A percentile compares a stretch with the other conserved stretches of the same genome.
Evolutionary conservation across 2,888 invertebrate genomes (phyloP).

Genomic region (Mythimna pallens): DNA sequence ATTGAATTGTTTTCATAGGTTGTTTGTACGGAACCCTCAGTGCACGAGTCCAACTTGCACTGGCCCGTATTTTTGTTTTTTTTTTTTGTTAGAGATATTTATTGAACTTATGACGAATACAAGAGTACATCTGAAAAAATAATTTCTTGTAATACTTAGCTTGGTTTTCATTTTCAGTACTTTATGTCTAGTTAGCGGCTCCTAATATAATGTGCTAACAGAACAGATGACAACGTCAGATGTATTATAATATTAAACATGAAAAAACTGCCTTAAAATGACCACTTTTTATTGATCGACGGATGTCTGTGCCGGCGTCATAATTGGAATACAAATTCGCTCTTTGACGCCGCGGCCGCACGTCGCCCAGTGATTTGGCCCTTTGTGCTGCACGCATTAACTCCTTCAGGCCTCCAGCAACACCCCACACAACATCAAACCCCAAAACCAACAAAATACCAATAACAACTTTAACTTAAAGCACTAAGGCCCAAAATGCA

Average conservation of each 20-base stretch:
- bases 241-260: conserved; percentile 14
- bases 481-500: conserved; percentile 54
- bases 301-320: conserved; percentile 78
- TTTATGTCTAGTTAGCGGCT: not conserved
- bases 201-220: not conserved
- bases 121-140: too few species aligned
- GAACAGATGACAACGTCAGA: not conserved
- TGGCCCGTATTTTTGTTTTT: too few species aligned
- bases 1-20: too few species aligned
- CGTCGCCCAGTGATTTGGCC: conserved; percentile 89
- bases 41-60: too few species aligned
- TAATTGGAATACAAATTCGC: conserved; percentile 90
- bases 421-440: conserved; percentile 73
- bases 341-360: conserved; percentile 86
- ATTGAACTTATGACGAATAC: too few species aligned
- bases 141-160: too few species aligned
- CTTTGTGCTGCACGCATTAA: conserved; percentile 90
- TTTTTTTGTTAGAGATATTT: too few species aligned
- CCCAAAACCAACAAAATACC: too few species aligned
- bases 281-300: conserved; percentile 69
- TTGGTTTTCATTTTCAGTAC: not conserved
- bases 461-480: conserved; percentile 73
- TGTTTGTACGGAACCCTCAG: too few species aligned
- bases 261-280: conserved; percentile 56
- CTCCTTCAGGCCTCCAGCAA: conserved; percentile 86